A percentile compares a stretch with the other conserved stretches of the same genome.
Conservation (phyloP, 35 echinoderm and acorn worm genomes). For the Stichopus chloronotus region DNA sequence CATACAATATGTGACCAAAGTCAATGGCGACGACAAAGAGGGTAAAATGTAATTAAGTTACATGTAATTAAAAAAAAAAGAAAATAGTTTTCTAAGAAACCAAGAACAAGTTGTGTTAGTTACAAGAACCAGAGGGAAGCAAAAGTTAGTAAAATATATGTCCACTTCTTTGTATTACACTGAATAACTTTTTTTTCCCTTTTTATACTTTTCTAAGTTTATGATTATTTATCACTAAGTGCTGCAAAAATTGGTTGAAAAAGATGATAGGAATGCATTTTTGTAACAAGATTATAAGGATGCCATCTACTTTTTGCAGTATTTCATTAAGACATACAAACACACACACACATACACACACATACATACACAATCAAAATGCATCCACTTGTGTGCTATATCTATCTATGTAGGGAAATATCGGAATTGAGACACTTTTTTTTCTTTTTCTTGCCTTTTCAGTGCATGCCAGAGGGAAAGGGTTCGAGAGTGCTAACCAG, state of each 20-base stretch:
- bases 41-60: too few species aligned
- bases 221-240: conserved; percentile 21
- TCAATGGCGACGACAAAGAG: too few species aligned
- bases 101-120: not conserved
- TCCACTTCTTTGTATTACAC: not conserved
- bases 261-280: conserved; percentile 26
- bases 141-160: conserved; percentile 22
- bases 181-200: not conserved
- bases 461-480: too few species aligned
- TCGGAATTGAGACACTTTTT: too few species aligned
- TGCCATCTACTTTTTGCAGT: not conserved
- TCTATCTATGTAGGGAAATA: too few species aligned
- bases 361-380: not conserved
- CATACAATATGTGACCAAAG: too few species aligned
- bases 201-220: not conserved
- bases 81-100: too few species aligned
- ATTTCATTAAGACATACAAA: not conserved
- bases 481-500: too few species aligned
- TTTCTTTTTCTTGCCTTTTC: too few species aligned
- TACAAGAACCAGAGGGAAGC: not conserved
- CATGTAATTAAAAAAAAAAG: too few species aligned
- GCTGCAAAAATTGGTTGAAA: conserved; percentile 22
- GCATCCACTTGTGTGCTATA: not conserved
- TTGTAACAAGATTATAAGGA: conserved; percentile 11
- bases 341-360: not conserved